phyloP scores from a whole-genome alignment of 2,888 invertebrate species.

The Ormyrus nitidulus region DNA sequence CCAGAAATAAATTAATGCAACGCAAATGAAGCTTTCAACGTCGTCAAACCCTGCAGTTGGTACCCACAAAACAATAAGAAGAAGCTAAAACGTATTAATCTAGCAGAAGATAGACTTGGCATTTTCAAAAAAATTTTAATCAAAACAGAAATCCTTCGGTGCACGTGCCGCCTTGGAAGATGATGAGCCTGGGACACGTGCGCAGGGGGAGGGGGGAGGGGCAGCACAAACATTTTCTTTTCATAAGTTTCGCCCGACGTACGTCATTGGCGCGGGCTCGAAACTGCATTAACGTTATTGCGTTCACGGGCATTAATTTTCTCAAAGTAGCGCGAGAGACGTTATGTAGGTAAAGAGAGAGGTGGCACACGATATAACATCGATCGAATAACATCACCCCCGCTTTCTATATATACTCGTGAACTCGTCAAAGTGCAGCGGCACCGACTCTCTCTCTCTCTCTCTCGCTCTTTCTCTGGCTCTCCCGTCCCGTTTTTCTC shows the following conservation, averaged over 20 bases:
- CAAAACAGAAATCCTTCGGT: not conserved
- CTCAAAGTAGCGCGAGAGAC: constrained; percentile 32
- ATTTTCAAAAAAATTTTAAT: constrained; percentile 2
- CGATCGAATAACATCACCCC: not conserved
- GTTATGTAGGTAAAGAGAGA: not conserved
- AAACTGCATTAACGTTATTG: constrained; percentile 47
- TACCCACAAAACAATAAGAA: not conserved
- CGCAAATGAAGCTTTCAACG: too few species aligned
- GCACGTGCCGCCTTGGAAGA: not conserved
- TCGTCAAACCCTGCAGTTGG: too few species aligned
- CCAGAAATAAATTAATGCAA: too few species aligned
- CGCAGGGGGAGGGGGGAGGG: not conserved
- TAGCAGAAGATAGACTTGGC: not conserved
- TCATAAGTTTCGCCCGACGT: not conserved
- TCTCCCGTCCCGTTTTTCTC: too few species aligned
- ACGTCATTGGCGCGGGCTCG: constrained; percentile 26
- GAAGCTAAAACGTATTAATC: constrained; percentile 2
- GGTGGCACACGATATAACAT: not conserved
- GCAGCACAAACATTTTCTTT: not conserved
- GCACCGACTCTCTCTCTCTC: too few species aligned
- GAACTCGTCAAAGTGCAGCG: not conserved
- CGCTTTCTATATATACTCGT: not conserved
- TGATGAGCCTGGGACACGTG: not conserved
- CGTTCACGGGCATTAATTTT: constrained; percentile 41
- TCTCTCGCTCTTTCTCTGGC: too few species aligned